A percentile compares a stretch with the other conserved stretches of the same genome.
These are phyloP conservation scores for Aptenodytes forsteri DNA, from an alignment of 2,113 vertebrate species.

Conservation along the genomic window DNA sequence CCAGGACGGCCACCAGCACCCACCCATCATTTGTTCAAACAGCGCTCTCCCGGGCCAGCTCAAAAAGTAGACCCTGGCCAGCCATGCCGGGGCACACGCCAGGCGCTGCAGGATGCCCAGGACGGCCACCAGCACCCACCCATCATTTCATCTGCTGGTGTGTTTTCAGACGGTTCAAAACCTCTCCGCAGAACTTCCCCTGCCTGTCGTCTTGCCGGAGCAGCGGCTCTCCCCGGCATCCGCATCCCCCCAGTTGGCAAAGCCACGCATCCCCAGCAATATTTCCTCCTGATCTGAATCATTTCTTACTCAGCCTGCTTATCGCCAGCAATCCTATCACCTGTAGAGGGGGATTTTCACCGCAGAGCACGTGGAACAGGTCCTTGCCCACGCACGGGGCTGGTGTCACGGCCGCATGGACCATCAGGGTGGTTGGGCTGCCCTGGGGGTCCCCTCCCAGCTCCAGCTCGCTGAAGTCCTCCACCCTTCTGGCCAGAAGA, in stretches of 20 bases:
- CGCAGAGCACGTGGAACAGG: neutral
- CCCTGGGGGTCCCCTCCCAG: neutral
- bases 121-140: neutral
- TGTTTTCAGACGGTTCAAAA: neutral
- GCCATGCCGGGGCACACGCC: rapidly evolving
- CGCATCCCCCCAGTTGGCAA: neutral
- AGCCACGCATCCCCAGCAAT: neutral
- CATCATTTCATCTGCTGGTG: rapidly evolving
- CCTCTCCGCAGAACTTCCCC: neutral
- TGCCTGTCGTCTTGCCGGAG: neutral
- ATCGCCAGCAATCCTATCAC: neutral
- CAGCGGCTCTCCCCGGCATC: neutral
- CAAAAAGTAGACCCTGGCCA: neutral
- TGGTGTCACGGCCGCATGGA: rapidly evolving
- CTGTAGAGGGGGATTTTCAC: neutral
- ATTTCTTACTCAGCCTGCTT: neutral
- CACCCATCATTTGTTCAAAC: neutral
- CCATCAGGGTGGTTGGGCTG: neutral
- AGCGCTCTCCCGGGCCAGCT: neutral
- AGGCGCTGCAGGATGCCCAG: neutral
- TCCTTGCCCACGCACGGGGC: neutral
- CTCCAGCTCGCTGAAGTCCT: neutral
- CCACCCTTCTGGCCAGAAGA: neutral
- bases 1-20: neutral
- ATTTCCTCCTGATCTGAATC: neutral